Conservation (phyloP, 35 echinoderm and acorn worm species). For the Strongylocentrotus purpuratus region DNA sequence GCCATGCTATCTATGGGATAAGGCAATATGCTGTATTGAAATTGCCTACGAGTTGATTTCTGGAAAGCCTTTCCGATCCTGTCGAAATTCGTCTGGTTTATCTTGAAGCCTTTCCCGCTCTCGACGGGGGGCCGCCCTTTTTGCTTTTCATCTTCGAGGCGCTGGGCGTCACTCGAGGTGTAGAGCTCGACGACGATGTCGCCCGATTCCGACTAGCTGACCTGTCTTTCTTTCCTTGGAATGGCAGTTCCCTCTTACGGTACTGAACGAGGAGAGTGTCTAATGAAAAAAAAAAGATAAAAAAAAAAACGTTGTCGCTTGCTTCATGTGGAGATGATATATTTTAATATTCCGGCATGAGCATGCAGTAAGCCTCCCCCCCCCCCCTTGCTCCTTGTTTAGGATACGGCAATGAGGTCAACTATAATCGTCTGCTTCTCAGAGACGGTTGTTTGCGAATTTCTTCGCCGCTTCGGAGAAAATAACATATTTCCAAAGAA, state of each 20-base stretch:
- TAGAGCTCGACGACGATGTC: background rate
- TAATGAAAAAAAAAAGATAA: background rate
- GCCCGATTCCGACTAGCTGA: background rate
- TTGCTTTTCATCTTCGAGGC: slow-evolving; percentile 9
- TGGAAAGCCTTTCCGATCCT: too few species aligned
- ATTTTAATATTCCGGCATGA: too few species aligned
- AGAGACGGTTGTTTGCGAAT: too few species aligned
- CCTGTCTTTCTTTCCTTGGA: slow-evolving; percentile 1
- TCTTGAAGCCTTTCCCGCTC: slow-evolving; percentile 23
- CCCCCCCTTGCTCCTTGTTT: too few species aligned
- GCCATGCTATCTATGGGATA: too few species aligned
- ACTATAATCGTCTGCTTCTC: too few species aligned
- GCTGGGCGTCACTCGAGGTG: background rate
- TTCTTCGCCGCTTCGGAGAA: too few species aligned
- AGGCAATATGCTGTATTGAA: too few species aligned
- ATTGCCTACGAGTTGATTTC: too few species aligned
- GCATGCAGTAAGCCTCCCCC: too few species aligned
- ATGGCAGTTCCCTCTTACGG: slow-evolving; percentile 6
- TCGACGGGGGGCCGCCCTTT: background rate
- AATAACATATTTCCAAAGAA: too few species aligned
- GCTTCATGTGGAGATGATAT: background rate
- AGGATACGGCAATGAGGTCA: too few species aligned
- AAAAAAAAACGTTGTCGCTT: background rate
- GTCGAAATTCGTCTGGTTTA: background rate
- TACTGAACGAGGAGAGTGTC: slow-evolving; percentile 7